Base-by-base conservation (phyloP, 2,113 vertebrate genomes). In the Anseranas semipalmata region DNA sequence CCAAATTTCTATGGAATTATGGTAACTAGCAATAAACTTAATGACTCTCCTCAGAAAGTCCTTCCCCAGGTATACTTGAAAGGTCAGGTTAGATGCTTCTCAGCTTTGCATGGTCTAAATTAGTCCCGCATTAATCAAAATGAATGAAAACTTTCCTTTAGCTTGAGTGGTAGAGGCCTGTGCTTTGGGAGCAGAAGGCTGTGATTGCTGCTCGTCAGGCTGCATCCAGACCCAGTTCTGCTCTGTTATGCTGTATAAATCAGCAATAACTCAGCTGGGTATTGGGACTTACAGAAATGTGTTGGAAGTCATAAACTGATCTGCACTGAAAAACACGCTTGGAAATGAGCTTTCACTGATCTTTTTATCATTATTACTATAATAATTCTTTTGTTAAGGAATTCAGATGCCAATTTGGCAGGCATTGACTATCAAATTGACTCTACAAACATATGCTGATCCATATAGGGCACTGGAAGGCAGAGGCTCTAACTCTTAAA, bases 151-250 rank as follows among this genome's bases (percentile, higher is more conserved):
- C n/a, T 77, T 84, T 92, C 43, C 56, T 92, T 78, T 46, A 45
- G 33, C 35, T 91, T 1, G 3, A 71, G 65, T 41, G 66, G 56
- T 46, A 59, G 87, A 84, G 37, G 19, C 12, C 21, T 80, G 76
- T 93, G 90, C n/a, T 92, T 79, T 95, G 86, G 52, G 65, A 92
- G 68, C 76, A 85, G 80, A 72, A 94, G 80, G 73, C 63, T 92
- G 65, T 78, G 84, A 92, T 80, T 95, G 73, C 53, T 72, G 37
- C 35, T 93, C 3, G 1, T 86, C 65, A n/a, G 48, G 46, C 52
- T 72, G 8, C 27, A 68, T n/a, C 21, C 41, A 91, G 62, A 60
- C 8, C 32, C 52, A 45, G 60, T 45, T 37, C 66, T 94, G 43
- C 43, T 81, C 59, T 87, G 17, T 48, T 89, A 35, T 9, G 4